These are phyloP conservation scores for Drosophila insularis DNA, from an alignment of 1,140 invertebrate genomes.

Conservation along the genomic window DNA sequence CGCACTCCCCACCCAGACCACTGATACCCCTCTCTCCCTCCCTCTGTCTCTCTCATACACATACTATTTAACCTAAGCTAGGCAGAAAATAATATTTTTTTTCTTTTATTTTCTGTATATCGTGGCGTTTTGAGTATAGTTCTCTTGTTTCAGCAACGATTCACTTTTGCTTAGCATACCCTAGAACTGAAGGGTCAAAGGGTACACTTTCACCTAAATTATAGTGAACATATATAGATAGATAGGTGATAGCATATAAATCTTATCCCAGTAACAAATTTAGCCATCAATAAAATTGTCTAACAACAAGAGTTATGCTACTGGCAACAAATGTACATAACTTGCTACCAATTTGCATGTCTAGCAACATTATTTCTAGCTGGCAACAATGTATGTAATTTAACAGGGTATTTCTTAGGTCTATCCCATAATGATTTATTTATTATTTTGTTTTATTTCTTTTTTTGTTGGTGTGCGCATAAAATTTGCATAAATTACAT, in stretches of 20 bases:
- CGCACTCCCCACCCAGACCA: background rate
- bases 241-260: no score
- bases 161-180: slow-evolving; percentile 11
- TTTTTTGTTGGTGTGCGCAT: slow-evolving; percentile 41
- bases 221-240: no score
- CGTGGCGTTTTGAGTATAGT: slow-evolving; percentile 14
- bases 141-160: slow-evolving; percentile 31
- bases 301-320: background rate
- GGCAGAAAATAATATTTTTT: slow-evolving; percentile 2
- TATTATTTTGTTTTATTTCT: slow-evolving; percentile 2
- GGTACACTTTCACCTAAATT: no score
- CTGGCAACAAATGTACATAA: background rate
- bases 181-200: background rate
- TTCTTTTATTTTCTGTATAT: background rate
- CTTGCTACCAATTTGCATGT: background rate
- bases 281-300: background rate
- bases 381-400: background rate
- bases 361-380: background rate
- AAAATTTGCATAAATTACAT: slow-evolving; percentile 65
- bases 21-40: background rate
- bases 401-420: background rate
- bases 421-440: background rate
- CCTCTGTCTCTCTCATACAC: background rate
- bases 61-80: background rate
- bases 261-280: no score